Base-by-base conservation (phyloP, 2,113 vertebrate genomes). In the Syngnathoides biaculeatus region DNA sequence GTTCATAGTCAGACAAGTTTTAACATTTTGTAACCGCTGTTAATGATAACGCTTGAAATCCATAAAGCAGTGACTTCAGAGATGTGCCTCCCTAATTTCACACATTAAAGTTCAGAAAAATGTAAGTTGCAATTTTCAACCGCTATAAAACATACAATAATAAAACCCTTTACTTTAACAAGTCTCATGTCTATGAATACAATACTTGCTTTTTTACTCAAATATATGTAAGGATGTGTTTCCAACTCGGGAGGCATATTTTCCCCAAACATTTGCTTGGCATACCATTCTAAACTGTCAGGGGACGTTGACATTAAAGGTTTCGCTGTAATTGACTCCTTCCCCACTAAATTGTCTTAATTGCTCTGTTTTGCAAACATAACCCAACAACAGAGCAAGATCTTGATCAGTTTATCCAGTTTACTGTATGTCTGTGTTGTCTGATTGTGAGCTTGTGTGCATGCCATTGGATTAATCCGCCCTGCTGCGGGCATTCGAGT, bases 371-470 rank as follows among this genome's bases (percentile, higher is more conserved):
- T 15, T 27, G 48, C 27, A 64, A 47, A 30, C 42, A 45, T 13
- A 30, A 12, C 17, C 24, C 3, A 10, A 24, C 43, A 50, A 43
- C 22, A 64, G 63, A 64, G 43, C 43, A 48, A 27, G 15, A 24
- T 64, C 67, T 77, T 79, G 74, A 71, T 72, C 62, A 69, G 77
- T 83, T 80, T 84, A 62, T 64, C 64, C 60, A 66, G 74, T 73
- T 52, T 74, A 45, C 64, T 53, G 27, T 71, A 22, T 40, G 12
- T 56, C 58, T 55, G 65, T n/a, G 27, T 39, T 20, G 47, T 65
- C 47, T 38, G 24, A 19, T n/a, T 19, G 40, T 13, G 11, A 9
- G 50, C 8, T 15, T 52, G 42, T 64, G 26, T 67, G 39, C 38
- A 20, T 79, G 64, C 13, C 10, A 66, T 26, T 69, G 60, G 73